phyloP scores from a whole-genome alignment of 92 coral and sea anemone genomes.

The Epizoanthus stellaris region DNA sequence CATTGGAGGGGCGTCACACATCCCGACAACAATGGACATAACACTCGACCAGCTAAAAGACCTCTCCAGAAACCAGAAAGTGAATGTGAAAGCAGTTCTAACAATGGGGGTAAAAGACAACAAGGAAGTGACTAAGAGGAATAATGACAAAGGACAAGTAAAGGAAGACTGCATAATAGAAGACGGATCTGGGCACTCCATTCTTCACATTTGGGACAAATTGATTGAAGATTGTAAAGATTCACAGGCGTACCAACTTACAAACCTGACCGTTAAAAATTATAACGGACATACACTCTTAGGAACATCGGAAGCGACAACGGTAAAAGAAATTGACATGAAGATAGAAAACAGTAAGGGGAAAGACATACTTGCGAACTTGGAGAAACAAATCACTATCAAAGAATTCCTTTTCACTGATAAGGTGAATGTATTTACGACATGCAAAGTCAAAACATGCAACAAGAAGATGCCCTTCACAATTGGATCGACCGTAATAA shows the following conservation, averaged over 20 bases:
- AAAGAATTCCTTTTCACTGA: constrained; percentile 29
- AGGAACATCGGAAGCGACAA: constrained; percentile 20
- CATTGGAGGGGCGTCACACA: constrained; percentile 6
- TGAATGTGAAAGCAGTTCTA: constrained; percentile 29
- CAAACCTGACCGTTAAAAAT: constrained; percentile 34
- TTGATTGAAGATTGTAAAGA: neutral
- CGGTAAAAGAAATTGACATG: constrained; percentile 13
- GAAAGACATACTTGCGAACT: constrained; percentile 14
- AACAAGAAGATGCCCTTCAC: constrained; percentile 47
- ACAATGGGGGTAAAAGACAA: constrained; percentile 31
- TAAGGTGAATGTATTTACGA: constrained; percentile 17
- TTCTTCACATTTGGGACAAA: too few species aligned
- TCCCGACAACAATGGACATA: constrained; percentile 7
- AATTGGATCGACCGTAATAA: constrained; percentile 8
- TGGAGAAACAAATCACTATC: constrained; percentile 22
- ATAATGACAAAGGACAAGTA: too few species aligned
- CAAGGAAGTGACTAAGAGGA: constrained; percentile 26
- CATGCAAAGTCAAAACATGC: constrained; percentile 37
- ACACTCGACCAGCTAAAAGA: constrained; percentile 8
- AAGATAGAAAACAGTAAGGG: constrained; percentile 16
- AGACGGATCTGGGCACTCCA: too few species aligned
- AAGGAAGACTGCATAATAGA: too few species aligned
- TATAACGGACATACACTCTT: constrained; percentile 19
- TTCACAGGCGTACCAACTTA: constrained; percentile 25
- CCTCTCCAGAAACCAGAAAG: constrained; percentile 27